Evolutionary conservation across 1,140 invertebrate species (phyloP).

Genomic region (Copidosoma floridanum): DNA sequence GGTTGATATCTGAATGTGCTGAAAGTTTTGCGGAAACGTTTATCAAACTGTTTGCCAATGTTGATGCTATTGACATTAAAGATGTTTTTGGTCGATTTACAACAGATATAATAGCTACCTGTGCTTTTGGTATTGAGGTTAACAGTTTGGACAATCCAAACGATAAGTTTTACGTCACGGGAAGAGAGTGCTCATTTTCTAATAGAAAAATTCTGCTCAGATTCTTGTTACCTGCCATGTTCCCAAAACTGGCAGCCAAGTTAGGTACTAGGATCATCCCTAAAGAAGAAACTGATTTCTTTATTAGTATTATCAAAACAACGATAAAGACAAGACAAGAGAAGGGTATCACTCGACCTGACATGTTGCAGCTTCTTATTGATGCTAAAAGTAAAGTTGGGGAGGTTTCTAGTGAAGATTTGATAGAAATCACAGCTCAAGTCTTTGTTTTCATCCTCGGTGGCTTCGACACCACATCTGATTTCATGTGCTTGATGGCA

Average conservation of each 20-base stretch:
- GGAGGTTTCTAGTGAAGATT: slow-evolving; percentile 25
- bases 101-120: slow-evolving; percentile 52
- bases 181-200: slow-evolving; percentile 37
- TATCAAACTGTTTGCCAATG: background rate
- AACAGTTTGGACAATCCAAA: slow-evolving; percentile 51
- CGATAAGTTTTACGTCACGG: slow-evolving; percentile 5
- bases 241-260: background rate
- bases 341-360: slow-evolving; percentile 51
- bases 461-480: slow-evolving; percentile 49
- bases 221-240: no score
- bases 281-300: slow-evolving; percentile 32
- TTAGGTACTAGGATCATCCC: slow-evolving; percentile 16
- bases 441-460: slow-evolving; percentile 38
- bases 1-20: slow-evolving; percentile 51
- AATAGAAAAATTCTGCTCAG: background rate
- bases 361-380: slow-evolving; percentile 59
- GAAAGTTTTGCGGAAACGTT: slow-evolving; percentile 27
- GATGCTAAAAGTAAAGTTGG: slow-evolving; percentile 41
- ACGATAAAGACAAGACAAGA: slow-evolving; percentile 54
- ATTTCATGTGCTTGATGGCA: slow-evolving; percentile 41
- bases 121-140: slow-evolving; percentile 53
- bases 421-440: slow-evolving; percentile 29
- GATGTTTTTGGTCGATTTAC: slow-evolving; percentile 48
- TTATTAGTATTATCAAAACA: slow-evolving; percentile 44
- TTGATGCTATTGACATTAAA: slow-evolving; percentile 48